A percentile compares a stretch with the other conserved stretches of the same genome.
Conservation (phyloP, 1,140 invertebrate species). For the Mycetomoellerius zeteki region DNA sequence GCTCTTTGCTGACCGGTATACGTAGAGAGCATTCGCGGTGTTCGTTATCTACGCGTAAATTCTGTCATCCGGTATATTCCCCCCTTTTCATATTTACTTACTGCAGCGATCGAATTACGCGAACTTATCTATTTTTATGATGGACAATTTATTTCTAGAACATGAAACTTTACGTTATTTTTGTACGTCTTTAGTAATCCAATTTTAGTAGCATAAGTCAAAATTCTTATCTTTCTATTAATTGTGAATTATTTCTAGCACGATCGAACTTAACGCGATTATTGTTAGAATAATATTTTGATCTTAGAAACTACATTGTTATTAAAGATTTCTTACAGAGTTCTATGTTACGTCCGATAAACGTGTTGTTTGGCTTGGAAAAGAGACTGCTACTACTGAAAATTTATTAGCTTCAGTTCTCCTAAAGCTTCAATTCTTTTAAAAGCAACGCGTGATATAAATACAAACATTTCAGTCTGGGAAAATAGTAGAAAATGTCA, state of each 20-base stretch:
- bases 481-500: not conserved
- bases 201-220: not conserved
- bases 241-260: not conserved
- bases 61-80: not conserved
- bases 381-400: not conserved
- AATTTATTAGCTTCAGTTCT: slow-evolving; percentile 7
- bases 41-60: slow-evolving; percentile 34
- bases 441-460: slow-evolving; percentile 17
- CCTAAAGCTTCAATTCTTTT: not conserved
- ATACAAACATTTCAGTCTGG: not conserved
- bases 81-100: not conserved
- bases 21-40: not conserved
- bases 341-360: not conserved
- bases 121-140: slow-evolving; percentile 30
- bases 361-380: not conserved
- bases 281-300: not conserved
- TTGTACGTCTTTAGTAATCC: not conserved
- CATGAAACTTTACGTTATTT: not conserved
- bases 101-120: not conserved
- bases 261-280: not conserved
- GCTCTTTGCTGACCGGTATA: not conserved
- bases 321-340: not conserved
- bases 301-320: not conserved
- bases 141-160: slow-evolving; percentile 22
- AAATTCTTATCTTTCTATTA: not conserved